Base-by-base conservation (phyloP, 2,888 invertebrate species). In the Bimastos eiseni region DNA sequence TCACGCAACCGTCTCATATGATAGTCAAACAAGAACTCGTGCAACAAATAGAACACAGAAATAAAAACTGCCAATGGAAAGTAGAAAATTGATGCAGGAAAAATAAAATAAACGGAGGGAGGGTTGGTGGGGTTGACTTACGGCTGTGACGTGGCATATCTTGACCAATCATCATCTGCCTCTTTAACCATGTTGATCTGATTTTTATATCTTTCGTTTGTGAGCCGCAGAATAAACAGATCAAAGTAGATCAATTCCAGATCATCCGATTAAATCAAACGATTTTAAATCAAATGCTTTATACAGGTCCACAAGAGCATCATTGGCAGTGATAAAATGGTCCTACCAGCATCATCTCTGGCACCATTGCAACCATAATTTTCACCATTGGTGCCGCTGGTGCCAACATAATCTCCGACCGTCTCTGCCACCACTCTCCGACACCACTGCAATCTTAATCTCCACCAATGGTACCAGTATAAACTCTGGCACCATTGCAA, bases 151-250 rank as follows among this genome's bases (percentile, higher is more conserved):
- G 83, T 41, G 38, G 83, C 83, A 84, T 90, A 90, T 34, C 83
- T 90, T 13, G 90, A 83, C 36, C 83, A 90, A 34, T 90, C 90
- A 17, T 90, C 90, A 30, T 90, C 84, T 13, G 90, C 90, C 30
- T 90, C 90, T 33, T 90, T 90, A 21, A 84, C 83, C 83, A 83
- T 83, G 83, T 41, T 83, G 30, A 83, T 83, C 83, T 83, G 83
- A 41, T 84, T 90, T 21, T 83, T 36, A 37, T 90, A 34, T 33
- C 36, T 83, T 41, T 36, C 38, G 24, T n/a, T n/a, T 70, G 70
- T 11, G n/a, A 70, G 70, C 70, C 41, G n/a, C n/a, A 24, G 49
- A 49, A 70, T 30, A 70, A 70, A 70, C n/a, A 41, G 30, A 70
- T n/a, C 6, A 70, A 70, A 70, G 0, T n/a, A 70, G 70, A 70